Evolutionary conservation across 1,140 invertebrate genomes (phyloP), one percentile per base, ranked within the genome.

Genomic region (Leptonema lineaticorne): DNA sequence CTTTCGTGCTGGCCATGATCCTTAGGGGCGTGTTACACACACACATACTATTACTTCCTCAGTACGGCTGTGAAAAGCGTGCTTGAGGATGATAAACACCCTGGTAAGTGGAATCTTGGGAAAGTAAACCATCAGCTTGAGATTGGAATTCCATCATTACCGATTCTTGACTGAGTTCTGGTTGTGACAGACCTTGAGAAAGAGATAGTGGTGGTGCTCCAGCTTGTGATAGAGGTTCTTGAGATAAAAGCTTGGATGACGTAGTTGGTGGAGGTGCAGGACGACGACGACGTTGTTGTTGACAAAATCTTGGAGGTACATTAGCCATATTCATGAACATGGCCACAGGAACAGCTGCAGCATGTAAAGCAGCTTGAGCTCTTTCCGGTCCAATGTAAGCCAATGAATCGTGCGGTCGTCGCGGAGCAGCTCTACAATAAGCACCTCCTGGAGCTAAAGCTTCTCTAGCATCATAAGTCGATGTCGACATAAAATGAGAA

Each of bases 401-500:
- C 63, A 97, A 89, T n/a, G 94, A 93, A 77, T 98, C 95, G 74
- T 95, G 93, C 33, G 22, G 67, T 1, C 77, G 77, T 63, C 81
- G 75, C 81, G 84, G 75, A 79, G 80, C 66, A 79, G 85, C 72
- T 73, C 82, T 73, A 79, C 87, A 72, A 84, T 87, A 78, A 24
- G 81, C 75, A 4, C 80, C 90, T 77, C 91, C 91, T 0, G 95
- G 95, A 26, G 96, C 91, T 77, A 98, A 85, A 0, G 92, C 93
- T 79, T 95, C 93, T 62, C 93, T 83, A 3, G 92, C 94, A 78
- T 96, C 92, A 76, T 93, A 98, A 87, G 96, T 95, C 8, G 93
- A 92, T 18, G 93, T 97, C 14, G 92, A 93, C 96, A 98, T 98
- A 75, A 98, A 98, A 75, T 97, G 94, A 1, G 93, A 94, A 1